A percentile compares a stretch with the other conserved stretches of the same genome.
These are phyloP conservation scores for Cirrhinus mrigala DNA, from an alignment of 2,797 vertebrate genomes.

Conservation along the genomic window DNA sequence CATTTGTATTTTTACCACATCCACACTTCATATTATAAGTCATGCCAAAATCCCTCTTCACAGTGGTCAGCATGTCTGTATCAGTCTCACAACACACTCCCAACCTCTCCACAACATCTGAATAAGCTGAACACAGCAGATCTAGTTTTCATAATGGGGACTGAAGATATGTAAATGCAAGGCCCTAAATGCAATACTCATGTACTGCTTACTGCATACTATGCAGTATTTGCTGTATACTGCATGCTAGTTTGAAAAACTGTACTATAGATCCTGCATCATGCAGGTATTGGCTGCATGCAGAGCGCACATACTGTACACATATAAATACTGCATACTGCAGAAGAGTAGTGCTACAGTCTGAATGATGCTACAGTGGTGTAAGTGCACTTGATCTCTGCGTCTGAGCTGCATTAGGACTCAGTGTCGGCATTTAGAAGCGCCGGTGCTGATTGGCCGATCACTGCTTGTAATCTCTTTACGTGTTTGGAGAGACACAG, in stretches of 20 bases:
- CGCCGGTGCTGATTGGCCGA: constrained; percentile 33
- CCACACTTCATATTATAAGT: background rate
- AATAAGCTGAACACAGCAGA: background rate
- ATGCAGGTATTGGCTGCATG: background rate
- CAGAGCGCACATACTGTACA: background rate
- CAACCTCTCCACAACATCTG: background rate
- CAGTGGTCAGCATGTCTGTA: too few relatives aligned
- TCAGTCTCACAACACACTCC: background rate
- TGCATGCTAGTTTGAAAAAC: background rate
- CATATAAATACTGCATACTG: background rate
- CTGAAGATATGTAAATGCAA: background rate
- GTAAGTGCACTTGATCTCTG: constrained; percentile 20
- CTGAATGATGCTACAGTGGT: constrained; percentile 2
- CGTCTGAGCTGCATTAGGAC: constrained; percentile 26
- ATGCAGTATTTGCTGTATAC: background rate
- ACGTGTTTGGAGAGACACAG: constrained; percentile 2
- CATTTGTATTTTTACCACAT: background rate
- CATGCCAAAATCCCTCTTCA: too few relatives aligned
- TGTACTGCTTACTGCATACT: background rate
- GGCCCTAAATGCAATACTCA: background rate
- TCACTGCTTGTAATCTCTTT: constrained; percentile 47
- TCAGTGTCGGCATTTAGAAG: constrained; percentile 40
- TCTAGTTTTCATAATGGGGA: background rate
- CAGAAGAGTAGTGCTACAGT: background rate
- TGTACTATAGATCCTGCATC: background rate